Evolutionary conservation across 2,797 vertebrate genomes (phyloP), one percentile per base, ranked within the genome.

Genomic region (Ptychobarbus kaznakovi): DNA sequence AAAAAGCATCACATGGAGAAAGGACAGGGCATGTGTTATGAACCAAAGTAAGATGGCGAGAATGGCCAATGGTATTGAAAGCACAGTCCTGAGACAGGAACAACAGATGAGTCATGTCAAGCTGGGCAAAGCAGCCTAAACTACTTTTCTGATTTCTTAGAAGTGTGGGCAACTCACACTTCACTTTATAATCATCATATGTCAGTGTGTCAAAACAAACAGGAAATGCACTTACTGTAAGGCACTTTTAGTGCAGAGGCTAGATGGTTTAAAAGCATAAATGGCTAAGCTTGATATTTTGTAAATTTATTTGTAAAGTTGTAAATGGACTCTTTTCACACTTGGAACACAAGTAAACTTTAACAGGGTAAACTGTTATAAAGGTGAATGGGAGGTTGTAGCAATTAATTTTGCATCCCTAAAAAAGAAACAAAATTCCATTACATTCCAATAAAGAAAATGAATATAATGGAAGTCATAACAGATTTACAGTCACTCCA

Each of bases 31-130:
- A 78, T n/a, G 28, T 44, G 42, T 15, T 69, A 91, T 89, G 65
- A 91, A 93, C 95, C 95, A 96, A 88, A 95, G 85, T 91, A 95
- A 44, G 66, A 93, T 84, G 58, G 90, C 93, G 80, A 94, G 86
- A 73, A 96, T 89, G 1, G 80, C 90, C 1, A 95, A 89, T 0
- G 95, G 96, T 49, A 89, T 92, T 85, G 94, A 96, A 25, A 93
- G 86, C 9, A 93, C 28, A 42, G 94, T 83, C 94, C 94, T 95
- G 93, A 8, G 88, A 44, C 10, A 80, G 80, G 73, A 87, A 66
- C 75, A 38, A 35, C 38, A 78, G 22, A 78, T 78, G 7, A 78
- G 53, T 77, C 7, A 42, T 22, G 22, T 35, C 73, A 53, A 75
- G 72, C 69, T 44, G 22, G 22, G 2, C 3, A 15, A 75, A 51